phyloP scores from a whole-genome alignment of 2,113 vertebrate genomes.

The Siniperca knerii region DNA sequence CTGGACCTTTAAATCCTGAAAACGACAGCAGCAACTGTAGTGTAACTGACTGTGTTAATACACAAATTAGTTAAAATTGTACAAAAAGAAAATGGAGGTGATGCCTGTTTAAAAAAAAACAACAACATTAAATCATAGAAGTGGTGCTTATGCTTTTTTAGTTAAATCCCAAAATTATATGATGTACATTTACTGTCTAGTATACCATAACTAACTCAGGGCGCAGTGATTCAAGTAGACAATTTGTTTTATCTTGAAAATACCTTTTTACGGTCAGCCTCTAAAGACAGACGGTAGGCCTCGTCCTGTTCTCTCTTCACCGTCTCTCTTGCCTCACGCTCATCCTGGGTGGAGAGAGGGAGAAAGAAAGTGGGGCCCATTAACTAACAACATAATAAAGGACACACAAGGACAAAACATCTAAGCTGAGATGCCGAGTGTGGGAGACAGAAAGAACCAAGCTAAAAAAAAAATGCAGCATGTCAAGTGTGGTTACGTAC shows the following conservation, averaged over 20 bases:
- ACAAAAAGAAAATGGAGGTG: not conserved
- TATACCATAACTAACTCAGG: not conserved
- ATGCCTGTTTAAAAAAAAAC: not conserved
- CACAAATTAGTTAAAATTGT: not conserved
- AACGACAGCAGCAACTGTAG: not conserved
- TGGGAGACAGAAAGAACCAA: conserved; percentile 56
- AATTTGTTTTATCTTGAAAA: conserved; percentile 7
- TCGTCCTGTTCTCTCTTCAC: conserved; percentile 99
- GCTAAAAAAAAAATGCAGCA: conserved; percentile 68
- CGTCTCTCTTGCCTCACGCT: conserved; percentile 97
- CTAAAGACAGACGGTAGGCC: conserved; percentile 96
- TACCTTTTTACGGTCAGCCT: conserved; percentile 99
- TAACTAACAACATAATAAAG: conserved; percentile 60
- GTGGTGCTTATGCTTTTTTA: not conserved
- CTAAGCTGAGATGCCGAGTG: conserved; percentile 50
- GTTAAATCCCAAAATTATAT: not conserved
- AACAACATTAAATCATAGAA: not conserved
- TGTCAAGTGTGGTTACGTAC: conserved; percentile 75
- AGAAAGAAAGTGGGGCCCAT: conserved; percentile 48
- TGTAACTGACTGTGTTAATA: not conserved
- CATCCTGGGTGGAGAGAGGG: conserved; percentile 85
- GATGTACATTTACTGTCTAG: not conserved
- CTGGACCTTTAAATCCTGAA: not conserved
- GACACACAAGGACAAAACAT: conserved; percentile 67
- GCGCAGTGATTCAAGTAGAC: not conserved